Evolutionary conservation across 2,113 vertebrate genomes (phyloP), one percentile per base, ranked within the genome.

Genomic region (Atrichornis clamosus): DNA sequence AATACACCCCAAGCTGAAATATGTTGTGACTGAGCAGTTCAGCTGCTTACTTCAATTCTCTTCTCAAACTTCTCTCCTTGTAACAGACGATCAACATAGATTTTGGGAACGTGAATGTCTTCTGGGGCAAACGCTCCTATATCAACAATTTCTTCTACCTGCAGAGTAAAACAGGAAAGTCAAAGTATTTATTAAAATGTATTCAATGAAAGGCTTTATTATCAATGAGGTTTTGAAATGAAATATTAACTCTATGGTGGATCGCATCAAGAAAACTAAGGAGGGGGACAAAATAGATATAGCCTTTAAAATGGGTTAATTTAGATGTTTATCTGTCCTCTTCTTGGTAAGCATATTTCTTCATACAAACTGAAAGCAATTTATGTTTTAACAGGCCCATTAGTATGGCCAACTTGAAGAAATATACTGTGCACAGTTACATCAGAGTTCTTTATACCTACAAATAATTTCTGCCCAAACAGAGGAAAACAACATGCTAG

Each of bases 121-220:
- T 99, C 99, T 42, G 98, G 98, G 13, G 99, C 98, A 97, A 99
- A 99, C 4, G 98, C 97, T 86, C 99, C 99, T 62, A 99, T 92
- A 75, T 99, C 99, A 87, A 99, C 99, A 91, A 99, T 98, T 98
- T 99, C 99, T 97, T 99, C 99, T 68, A 99, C 99, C 99, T 99
- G 95, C n/a, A 52, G 3, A 93, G 17, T 78, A 3, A 90, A 39
- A 83, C 46, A 28, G 15, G 33, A 55, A 56, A 84, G 46, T 11
- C 8, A 75, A 87, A 88, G 93, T 53, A 84, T 79, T 81, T 26
- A 67, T 24, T 33, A 64, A 84, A 84, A 75, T 59, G 1, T 46
- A 58, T 22, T 59, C 15, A 75, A 7, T 13, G 2, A 52, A 4
- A 65, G 19, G 64, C 37, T 78, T 68, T 33, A 52, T 56, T 47